Evolutionary conservation across 1,140 invertebrate genomes (phyloP), one percentile per base, ranked within the genome.

Genomic region (Harlomillsia oculata): DNA sequence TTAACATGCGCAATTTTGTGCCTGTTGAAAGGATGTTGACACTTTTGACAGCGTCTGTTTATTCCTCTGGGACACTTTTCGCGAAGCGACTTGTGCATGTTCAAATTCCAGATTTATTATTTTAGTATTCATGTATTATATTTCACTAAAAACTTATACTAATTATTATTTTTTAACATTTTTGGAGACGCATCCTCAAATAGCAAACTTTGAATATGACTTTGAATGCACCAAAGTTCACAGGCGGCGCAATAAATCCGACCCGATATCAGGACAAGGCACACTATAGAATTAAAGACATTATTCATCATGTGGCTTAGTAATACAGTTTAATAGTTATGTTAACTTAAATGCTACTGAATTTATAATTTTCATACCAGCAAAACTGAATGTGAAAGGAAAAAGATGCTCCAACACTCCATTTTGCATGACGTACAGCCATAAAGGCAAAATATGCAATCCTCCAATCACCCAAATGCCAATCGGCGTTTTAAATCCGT

Each of bases 171-270:
- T n/a, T n/a, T n/a, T n/a, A n/a, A n/a, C n/a, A n/a, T n/a, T n/a
- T n/a, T n/a, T n/a, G n/a, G n/a, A n/a, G n/a, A 48, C 9, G 28
- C 25, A 29, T 59, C 56, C 44, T 59, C 49, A n/a, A 11, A 29
- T 11, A 59, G 25, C 26, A 59, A 32, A 21, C 53, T 41, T 8
- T 25, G n/a, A 0, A 59, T 46, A 21, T 59, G 56, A 34, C 53
- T 59, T 5, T 59, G 26, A 11, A 59, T 53, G 28, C 56, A 59
- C 56, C 56, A 59, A 5, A 59, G 23, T 39, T 59, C 56, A 11
- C 54, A 53, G 13, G 49, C 46, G 36, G 53, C 23, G n/a, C 56
- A 53, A 6, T 43, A 18, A 5, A 48, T 0, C 18, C 56, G 25
- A 16, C 56, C 56, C 9, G 23, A 25, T 11, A 25, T 41, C 1